Conservation (phyloP, 2,797 vertebrate genomes). For the Dermochelys coriacea region DNA sequence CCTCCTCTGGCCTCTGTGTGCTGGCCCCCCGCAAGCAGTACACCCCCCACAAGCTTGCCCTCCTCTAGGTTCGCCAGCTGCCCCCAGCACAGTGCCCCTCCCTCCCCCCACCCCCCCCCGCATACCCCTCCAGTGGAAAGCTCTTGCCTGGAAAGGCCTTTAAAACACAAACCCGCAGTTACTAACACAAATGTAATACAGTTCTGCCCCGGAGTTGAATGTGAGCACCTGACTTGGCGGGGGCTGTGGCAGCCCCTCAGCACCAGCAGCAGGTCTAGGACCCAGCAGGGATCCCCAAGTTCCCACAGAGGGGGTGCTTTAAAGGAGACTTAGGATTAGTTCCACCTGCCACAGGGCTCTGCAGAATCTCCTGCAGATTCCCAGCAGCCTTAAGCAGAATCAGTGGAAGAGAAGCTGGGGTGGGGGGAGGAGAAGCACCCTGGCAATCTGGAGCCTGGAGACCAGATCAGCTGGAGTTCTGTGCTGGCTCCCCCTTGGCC, state of each 20-base stretch:
- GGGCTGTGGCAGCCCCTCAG: conserved; percentile 30
- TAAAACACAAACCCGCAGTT: conserved; percentile 57
- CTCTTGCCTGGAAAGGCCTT: background rate
- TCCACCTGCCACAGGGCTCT: background rate
- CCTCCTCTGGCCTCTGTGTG: no score
- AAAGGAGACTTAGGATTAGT: conserved; percentile 14
- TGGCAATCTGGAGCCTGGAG: no score
- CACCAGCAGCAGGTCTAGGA: background rate
- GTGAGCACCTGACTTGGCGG: no score
- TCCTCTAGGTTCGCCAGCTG: no score
- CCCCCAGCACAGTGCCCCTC: no score
- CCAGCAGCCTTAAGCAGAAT: conserved; percentile 5
- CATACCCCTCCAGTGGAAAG: background rate
- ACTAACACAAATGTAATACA: conserved; percentile 5
- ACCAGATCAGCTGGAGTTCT: background rate
- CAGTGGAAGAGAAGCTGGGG: background rate
- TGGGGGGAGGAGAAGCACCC: background rate
- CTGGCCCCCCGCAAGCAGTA: no score
- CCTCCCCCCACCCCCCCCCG: background rate
- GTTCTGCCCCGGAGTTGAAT: conserved; percentile 1
- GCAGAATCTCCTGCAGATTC: background rate
- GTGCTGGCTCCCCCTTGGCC: background rate
- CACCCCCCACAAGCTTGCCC: background rate
- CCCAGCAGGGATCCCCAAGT: background rate
- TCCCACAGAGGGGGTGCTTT: background rate